Percentiles rank a stretch among this genome's conserved stretches.
Conservation (phyloP, 92 coral and sea anemone species). For the Bergia sp. region DNA sequence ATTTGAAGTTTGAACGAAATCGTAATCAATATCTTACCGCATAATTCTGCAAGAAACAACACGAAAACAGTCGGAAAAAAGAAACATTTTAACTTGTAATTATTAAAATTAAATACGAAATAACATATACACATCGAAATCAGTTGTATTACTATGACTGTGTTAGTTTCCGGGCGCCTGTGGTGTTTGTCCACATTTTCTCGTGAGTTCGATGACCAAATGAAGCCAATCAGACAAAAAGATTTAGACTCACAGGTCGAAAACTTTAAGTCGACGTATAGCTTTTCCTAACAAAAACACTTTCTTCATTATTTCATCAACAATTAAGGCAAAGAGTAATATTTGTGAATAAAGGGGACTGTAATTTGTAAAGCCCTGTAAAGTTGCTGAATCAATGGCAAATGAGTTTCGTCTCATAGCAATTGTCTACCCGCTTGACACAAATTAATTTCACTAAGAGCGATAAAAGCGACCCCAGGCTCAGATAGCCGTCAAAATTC, state of each 20-base stretch:
- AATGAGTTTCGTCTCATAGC: neutral
- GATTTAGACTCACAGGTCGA: neutral
- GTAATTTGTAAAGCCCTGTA: neutral
- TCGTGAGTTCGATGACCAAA: neutral
- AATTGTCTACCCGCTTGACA: neutral
- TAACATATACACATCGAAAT: too few species aligned
- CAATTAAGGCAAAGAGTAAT: too few species aligned
- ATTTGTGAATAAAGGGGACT: neutral
- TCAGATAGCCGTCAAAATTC: neutral
- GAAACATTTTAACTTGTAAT: neutral
- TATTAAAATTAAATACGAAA: neutral
- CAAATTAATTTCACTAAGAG: slow-evolving; percentile 36
- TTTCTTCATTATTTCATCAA: too few species aligned
- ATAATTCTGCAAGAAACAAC: neutral
- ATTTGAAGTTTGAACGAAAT: neutral
- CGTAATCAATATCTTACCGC: neutral
- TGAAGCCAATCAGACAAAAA: neutral
- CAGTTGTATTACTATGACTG: too few species aligned
- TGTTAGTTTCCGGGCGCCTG: neutral
- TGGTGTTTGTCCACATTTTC: neutral
- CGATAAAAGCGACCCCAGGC: slow-evolving; percentile 14
- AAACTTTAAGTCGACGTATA: neutral
- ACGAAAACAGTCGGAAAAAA: neutral
- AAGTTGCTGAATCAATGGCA: neutral
- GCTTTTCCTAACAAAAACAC: neutral